Evolutionary conservation across 2,797 vertebrate genomes (phyloP), one percentile per base, ranked within the genome.

Genomic region (Craterocephalus amniculus): DNA sequence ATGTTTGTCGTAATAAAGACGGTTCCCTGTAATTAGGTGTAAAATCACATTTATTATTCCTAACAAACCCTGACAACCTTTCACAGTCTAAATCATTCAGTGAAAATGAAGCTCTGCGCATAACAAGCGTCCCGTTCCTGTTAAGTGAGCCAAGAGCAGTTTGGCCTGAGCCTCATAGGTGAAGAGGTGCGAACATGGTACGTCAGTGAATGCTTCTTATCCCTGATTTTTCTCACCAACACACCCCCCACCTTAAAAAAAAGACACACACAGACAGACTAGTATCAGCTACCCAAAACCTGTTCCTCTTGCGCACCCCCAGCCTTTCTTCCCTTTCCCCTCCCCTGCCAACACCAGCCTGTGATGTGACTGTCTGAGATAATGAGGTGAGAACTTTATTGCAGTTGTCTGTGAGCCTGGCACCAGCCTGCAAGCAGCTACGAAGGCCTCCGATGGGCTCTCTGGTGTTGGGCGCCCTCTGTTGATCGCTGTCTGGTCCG

Each of bases 321-420:
- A 59, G 20, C 78, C 78, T 84, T 84, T 86, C 83, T 85, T 87
- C 76, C 81, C 81, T 80, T 78, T 82, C 84, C 85, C 84, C 83
- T 90, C 87, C 87, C 89, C 87, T 79, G 75, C 79, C 87, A 85
- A 87, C 87, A 81, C 88, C 79, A 80, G 80, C 82, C 88, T 94
- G 92, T 94, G 93, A 94, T 94, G 92, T 93, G 90, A 83, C 90
- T 88, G 87, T 91, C 91, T 90, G 85, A 92, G 93, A 94, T 95
- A 94, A 95, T 94, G 92, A 94, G 93, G 93, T 91, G 94, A 92
- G 92, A 94, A 91, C 86, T 94, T 94, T 94, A 94, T 92, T 91
- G 90, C 89, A 62, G 79, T 82, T 74, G 80, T 88, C 89, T 88
- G 84, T 85, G 81, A 76, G 86, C 83, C 80, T 88, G 91, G 90